Evolutionary conservation across 2,797 vertebrate species (phyloP).

Genomic region (Urophycis tenuis): DNA sequence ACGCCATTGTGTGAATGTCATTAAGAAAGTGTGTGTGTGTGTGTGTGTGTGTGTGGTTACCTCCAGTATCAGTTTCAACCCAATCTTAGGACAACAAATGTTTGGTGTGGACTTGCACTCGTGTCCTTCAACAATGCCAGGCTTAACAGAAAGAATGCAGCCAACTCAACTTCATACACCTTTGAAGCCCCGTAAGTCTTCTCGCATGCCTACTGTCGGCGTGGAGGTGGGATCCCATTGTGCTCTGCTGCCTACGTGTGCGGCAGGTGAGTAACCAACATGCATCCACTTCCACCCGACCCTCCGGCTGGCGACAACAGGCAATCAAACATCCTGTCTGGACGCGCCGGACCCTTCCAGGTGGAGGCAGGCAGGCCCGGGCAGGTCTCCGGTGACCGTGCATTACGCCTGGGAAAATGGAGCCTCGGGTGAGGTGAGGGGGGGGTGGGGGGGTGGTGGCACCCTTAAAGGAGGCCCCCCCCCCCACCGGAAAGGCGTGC

Average conservation of each 20-base stretch:
- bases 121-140: not conserved
- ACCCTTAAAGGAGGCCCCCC: not conserved
- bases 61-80: not conserved
- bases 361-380: slow-evolving; percentile 56
- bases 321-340: slow-evolving; percentile 65
- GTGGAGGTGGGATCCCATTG: slow-evolving; percentile 22
- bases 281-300: slow-evolving; percentile 43
- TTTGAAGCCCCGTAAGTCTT: slow-evolving; percentile 13
- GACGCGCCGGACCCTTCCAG: slow-evolving; percentile 49
- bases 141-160: not conserved
- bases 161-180: slow-evolving; percentile 14
- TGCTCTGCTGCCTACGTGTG: slow-evolving; percentile 5
- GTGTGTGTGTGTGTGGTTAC: not conserved
- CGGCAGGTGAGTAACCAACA: not conserved
- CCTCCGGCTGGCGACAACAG: slow-evolving; percentile 60
- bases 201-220: not conserved
- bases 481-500: not conserved
- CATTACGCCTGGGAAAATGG: slow-evolving; percentile 44
- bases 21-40: not conserved
- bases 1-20: not conserved
- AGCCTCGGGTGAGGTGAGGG: slow-evolving; percentile 36
- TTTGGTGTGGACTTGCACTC: not conserved
- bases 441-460: no score
- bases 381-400: slow-evolving; percentile 48
- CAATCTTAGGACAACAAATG: slow-evolving; percentile 1